A percentile compares a stretch with the other conserved stretches of the same genome.
Conservation (phyloP, 2,113 vertebrate genomes). For the Lepus timidus region DNA sequence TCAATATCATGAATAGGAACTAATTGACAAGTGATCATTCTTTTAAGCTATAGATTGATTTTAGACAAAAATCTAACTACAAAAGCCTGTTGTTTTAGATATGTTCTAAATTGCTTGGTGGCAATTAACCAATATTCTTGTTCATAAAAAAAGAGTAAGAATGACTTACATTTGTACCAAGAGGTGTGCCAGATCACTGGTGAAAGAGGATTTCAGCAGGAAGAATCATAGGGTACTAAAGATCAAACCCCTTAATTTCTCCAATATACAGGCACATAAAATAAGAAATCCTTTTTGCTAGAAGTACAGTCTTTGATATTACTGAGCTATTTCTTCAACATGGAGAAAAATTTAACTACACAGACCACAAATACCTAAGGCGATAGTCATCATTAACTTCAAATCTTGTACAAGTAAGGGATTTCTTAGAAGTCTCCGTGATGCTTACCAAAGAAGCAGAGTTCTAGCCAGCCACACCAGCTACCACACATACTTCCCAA, state of each 20-base stretch:
- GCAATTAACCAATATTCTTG: neutral
- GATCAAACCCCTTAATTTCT: neutral
- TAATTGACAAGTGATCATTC: neutral
- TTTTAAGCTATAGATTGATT: neutral
- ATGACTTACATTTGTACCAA: neutral
- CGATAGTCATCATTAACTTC: neutral
- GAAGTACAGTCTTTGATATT: neutral
- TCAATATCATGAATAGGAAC: neutral
- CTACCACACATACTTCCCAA: neutral
- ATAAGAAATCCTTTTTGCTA: neutral
- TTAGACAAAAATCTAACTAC: neutral
- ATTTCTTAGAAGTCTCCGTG: neutral
- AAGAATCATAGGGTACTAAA: neutral
- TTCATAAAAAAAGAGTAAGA: neutral
- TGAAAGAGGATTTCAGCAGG: neutral
- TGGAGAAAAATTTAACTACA: neutral
- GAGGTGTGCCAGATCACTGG: neutral
- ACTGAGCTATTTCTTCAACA: neutral
- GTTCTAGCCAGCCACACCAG: neutral
- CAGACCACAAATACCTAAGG: neutral
- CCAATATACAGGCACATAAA: neutral
- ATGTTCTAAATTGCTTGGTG: neutral
- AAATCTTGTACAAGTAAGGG: neutral
- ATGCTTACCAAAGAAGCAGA: neutral
- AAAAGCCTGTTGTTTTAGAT: neutral